phyloP scores from a whole-genome alignment of 2,797 vertebrate genomes.

The Manis pentadactyla region DNA sequence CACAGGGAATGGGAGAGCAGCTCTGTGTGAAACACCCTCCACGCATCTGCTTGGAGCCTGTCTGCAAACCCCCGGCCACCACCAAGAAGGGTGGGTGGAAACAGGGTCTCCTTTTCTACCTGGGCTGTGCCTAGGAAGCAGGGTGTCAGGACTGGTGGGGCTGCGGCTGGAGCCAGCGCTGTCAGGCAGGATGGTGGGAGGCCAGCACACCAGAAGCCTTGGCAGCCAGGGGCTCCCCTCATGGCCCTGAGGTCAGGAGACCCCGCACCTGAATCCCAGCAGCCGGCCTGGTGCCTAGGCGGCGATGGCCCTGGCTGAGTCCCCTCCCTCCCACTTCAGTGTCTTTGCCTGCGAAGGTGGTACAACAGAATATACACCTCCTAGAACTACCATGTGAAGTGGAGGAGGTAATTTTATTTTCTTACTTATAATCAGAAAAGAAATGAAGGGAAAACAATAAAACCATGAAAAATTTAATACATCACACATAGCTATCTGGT shows the following conservation, averaged over 20 bases:
- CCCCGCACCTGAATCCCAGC: background rate
- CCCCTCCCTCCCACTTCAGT: background rate
- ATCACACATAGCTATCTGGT: accelerated
- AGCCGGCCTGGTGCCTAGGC: accelerated
- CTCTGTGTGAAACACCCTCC: background rate
- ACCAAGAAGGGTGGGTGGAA: accelerated
- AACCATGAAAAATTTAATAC: background rate
- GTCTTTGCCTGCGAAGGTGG: accelerated
- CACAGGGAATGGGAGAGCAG: background rate
- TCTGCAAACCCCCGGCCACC: background rate
- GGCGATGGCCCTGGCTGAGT: too few relatives aligned
- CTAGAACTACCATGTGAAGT: background rate
- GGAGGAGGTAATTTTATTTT: background rate
- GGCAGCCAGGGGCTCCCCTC: background rate
- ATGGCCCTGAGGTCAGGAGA: background rate
- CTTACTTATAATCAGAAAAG: background rate
- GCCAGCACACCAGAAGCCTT: accelerated
- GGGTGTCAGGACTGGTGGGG: background rate
- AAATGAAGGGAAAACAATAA: background rate
- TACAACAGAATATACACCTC: accelerated
- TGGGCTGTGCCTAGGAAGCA: background rate
- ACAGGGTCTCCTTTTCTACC: background rate
- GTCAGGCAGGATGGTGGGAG: accelerated
- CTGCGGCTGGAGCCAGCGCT: background rate
- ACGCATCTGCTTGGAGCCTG: background rate